Conservation (phyloP, 2,888 invertebrate species). For the Perdita meconis region DNA sequence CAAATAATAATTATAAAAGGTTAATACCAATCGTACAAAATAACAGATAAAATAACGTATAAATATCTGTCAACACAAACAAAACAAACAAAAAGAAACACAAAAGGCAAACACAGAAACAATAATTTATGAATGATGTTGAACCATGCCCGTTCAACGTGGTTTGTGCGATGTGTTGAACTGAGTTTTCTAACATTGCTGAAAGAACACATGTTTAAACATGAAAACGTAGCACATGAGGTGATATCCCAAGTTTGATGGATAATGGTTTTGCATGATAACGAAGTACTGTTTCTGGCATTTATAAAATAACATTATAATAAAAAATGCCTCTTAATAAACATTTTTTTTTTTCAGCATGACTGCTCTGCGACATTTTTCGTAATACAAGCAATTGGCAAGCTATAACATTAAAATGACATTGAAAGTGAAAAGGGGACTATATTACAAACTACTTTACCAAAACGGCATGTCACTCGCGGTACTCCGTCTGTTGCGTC, state of each 20-base stretch:
- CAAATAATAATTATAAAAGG: constrained; percentile 14
- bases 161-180: constrained; percentile 21
- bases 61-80: constrained; percentile 21
- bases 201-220: constrained; percentile 34
- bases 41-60: constrained; percentile 28
- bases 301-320: constrained; percentile 33
- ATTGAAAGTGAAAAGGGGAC: constrained; percentile 61
- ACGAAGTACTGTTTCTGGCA: constrained; percentile 7
- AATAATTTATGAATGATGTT: constrained; percentile 40
- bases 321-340: constrained; percentile 36
- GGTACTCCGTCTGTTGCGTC: constrained; percentile 77
- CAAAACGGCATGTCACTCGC: constrained; percentile 81
- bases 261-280: constrained; percentile 19
- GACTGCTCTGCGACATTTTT: constrained; percentile 59
- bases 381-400: constrained; percentile 74
- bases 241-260: constrained; percentile 26
- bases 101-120: constrained; percentile 36
- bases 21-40: constrained; percentile 49
- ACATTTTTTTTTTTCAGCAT: constrained; percentile 39
- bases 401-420: constrained; percentile 73
- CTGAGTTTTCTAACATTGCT: constrained; percentile 34
- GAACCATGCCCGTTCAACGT: constrained; percentile 47
- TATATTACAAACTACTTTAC: constrained; percentile 81
- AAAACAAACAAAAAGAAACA: constrained; percentile 25
- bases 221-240: constrained; percentile 20